Conservation (phyloP, 2,888 invertebrate species). For the Cyrtodaria siliqua region DNA sequence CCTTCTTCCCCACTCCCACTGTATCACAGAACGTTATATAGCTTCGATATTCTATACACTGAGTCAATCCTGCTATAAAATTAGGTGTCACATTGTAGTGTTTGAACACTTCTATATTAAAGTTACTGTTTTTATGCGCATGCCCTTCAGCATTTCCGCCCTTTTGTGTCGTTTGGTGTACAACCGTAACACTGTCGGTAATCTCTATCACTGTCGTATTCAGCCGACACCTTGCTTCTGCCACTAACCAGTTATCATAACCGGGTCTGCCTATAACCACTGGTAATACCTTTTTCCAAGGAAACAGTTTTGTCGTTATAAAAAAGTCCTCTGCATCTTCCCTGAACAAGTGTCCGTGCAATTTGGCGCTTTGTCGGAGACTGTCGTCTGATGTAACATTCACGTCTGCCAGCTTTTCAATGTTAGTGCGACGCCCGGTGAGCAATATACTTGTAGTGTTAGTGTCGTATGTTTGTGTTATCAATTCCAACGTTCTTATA, state of each 20-base stretch:
- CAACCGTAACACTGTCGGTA: slow-evolving; percentile 51
- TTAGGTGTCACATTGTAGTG: slow-evolving; percentile 47
- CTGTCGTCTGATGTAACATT: slow-evolving; percentile 34
- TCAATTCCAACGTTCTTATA: slow-evolving; percentile 40
- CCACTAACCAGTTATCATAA: slow-evolving; percentile 67
- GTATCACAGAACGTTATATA: slow-evolving; percentile 48
- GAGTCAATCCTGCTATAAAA: slow-evolving; percentile 56
- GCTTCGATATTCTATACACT: slow-evolving; percentile 38
- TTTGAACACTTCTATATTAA: slow-evolving; percentile 56
- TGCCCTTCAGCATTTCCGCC: slow-evolving; percentile 66
- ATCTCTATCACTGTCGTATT: slow-evolving; percentile 64
- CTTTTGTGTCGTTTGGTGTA: slow-evolving; percentile 64
- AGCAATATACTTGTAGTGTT: slow-evolving; percentile 42
- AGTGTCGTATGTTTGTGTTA: slow-evolving; percentile 32
- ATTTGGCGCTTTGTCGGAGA: slow-evolving; percentile 24
- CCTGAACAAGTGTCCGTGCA: slow-evolving; percentile 47
- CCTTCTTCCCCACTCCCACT: slow-evolving; percentile 25
- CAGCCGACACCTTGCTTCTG: slow-evolving; percentile 55
- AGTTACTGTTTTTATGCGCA: slow-evolving; percentile 39
- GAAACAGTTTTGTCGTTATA: slow-evolving; percentile 56
- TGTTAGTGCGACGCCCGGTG: slow-evolving; percentile 61
- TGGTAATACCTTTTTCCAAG: slow-evolving; percentile 55
- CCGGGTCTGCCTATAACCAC: slow-evolving; percentile 65
- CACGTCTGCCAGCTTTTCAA: slow-evolving; percentile 43
- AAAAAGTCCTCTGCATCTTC: slow-evolving; percentile 68